Conservation (phyloP, 1,140 invertebrate species). For the Colletes latitarsis region DNA sequence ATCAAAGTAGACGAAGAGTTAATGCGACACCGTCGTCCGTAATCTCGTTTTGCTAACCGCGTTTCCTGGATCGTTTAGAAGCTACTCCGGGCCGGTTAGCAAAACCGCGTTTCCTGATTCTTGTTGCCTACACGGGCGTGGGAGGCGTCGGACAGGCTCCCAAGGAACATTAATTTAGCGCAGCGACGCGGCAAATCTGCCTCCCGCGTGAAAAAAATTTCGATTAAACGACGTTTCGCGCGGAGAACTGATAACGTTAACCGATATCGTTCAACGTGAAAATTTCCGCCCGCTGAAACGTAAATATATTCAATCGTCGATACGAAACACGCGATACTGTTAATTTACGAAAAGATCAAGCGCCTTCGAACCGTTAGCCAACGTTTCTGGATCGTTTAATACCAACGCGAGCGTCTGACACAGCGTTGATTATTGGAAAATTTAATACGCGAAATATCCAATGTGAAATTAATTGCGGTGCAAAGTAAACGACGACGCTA, state of each 20-base stretch:
- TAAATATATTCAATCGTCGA: too few relatives aligned
- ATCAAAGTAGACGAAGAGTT: slow-evolving; percentile 13
- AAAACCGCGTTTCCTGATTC: slow-evolving; percentile 18
- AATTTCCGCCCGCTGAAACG: too few relatives aligned
- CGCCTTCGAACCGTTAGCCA: too few relatives aligned
- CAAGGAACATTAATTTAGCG: not conserved
- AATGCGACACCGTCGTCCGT: not conserved
- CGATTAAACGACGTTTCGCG: not conserved
- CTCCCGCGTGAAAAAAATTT: not conserved
- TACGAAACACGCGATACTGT: too few relatives aligned
- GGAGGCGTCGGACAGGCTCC: not conserved
- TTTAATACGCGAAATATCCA: too few relatives aligned
- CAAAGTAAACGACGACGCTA: too few relatives aligned
- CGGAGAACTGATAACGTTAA: not conserved
- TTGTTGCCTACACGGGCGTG: not conserved
- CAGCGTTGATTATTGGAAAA: too few relatives aligned
- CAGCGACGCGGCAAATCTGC: not conserved
- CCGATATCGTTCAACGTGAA: too few relatives aligned
- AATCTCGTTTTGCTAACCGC: slow-evolving; percentile 33
- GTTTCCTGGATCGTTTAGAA: slow-evolving; percentile 30
- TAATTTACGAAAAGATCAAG: too few relatives aligned
- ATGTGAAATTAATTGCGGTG: too few relatives aligned
- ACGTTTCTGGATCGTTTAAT: too few relatives aligned
- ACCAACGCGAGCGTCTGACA: too few relatives aligned
- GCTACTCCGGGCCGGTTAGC: not conserved